Percentiles rank a stretch among this genome's conserved stretches.
These are phyloP conservation scores for Heliconius aoede DNA, from an alignment of 2,888 invertebrate species.

Conservation along the genomic window DNA sequence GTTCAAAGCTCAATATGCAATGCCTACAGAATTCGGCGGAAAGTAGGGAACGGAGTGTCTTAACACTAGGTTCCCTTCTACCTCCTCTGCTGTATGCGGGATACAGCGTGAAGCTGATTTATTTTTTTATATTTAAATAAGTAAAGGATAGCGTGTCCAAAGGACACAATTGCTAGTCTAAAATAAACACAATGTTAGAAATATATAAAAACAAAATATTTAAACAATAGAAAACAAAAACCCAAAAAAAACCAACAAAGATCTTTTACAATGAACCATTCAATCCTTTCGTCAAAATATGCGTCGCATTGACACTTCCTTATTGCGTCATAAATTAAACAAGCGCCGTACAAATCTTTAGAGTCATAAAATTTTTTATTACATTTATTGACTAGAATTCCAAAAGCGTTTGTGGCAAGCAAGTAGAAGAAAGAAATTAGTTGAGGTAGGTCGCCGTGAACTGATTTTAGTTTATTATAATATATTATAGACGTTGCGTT, in stretches of 20 bases:
- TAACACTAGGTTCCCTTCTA: too few species aligned
- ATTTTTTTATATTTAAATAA: neutral
- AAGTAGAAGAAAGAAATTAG: constrained; percentile 14
- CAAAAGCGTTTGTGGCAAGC: constrained; percentile 23
- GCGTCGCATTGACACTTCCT: constrained; percentile 76
- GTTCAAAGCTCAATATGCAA: too few species aligned
- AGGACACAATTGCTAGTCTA: constrained; percentile 10
- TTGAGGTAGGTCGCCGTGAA: constrained; percentile 18
- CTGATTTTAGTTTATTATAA: too few species aligned
- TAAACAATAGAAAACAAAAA: constrained; percentile 73
- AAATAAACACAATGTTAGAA: constrained; percentile 68
- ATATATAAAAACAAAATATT: constrained; percentile 71
- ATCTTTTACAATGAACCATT: constrained; percentile 71
- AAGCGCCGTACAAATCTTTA: constrained; percentile 62
- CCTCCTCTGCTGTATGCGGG: too few species aligned
- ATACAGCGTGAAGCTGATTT: too few species aligned
- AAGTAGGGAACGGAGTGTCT: too few species aligned
- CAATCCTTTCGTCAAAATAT: constrained; percentile 82
- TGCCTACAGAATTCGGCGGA: too few species aligned
- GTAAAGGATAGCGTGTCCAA: constrained; percentile 7
- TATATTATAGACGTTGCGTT: too few species aligned
- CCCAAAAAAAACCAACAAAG: constrained; percentile 70
- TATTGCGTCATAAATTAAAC: constrained; percentile 79
- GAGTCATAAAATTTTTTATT: constrained; percentile 49
- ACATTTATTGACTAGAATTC: constrained; percentile 35